Evolutionary conservation across 2,888 invertebrate genomes (phyloP).

Genomic region (Drosophila lacicola): DNA sequence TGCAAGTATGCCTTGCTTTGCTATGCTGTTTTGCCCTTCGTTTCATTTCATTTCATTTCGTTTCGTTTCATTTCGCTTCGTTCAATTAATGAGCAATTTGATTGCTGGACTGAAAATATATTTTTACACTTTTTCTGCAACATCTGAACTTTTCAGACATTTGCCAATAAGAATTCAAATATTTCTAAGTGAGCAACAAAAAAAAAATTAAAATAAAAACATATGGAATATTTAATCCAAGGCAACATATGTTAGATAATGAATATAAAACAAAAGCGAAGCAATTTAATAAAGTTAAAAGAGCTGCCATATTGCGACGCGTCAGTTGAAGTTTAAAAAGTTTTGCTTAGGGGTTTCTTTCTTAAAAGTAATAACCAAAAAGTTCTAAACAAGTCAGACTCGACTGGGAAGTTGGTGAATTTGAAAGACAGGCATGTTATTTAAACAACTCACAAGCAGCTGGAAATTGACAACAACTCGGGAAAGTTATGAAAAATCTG

Average conservation of each 20-base stretch:
- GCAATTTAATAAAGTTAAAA: constrained; percentile 1
- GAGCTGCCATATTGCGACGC: constrained; percentile 20
- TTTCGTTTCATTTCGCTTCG: constrained; percentile 29
- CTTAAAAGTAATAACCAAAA: constrained; percentile 20
- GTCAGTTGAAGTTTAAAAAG: constrained; percentile 27
- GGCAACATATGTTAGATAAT: constrained; percentile 15
- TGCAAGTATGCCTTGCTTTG: constrained; percentile 7
- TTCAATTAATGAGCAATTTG: constrained; percentile 71
- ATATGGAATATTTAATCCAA: constrained; percentile 7
- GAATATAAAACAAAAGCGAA: constrained; percentile 3
- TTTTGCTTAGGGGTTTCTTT: constrained; percentile 13
- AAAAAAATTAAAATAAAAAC: constrained; percentile 1
- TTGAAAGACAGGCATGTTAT: constrained; percentile 8
- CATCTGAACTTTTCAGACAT: neutral
- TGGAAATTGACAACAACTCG: constrained; percentile 24
- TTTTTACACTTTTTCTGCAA: constrained; percentile 19
- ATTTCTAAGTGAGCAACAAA: neutral
- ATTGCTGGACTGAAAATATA: constrained; percentile 54
- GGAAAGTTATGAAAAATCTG: constrained; percentile 10
- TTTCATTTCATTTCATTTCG: constrained; percentile 32
- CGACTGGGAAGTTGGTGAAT: constrained; percentile 8
- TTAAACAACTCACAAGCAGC: constrained; percentile 10
- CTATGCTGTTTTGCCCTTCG: constrained; percentile 22
- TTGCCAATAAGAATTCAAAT: constrained; percentile 4
- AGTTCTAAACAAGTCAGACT: constrained; percentile 10